phyloP scores from a whole-genome alignment of 2,888 invertebrate genomes.

The Eueremaeus valkanovi region DNA sequence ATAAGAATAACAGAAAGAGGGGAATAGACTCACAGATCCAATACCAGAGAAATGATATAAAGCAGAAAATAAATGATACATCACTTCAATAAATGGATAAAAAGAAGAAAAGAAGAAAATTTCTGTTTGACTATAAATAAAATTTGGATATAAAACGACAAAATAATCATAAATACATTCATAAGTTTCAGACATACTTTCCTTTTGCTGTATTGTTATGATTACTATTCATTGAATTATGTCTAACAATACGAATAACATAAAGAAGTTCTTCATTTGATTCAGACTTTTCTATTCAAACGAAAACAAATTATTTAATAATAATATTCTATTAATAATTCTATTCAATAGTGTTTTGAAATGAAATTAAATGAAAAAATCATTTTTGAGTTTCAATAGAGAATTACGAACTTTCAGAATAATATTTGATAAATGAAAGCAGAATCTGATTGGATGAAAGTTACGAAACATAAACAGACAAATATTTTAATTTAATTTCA shows the following conservation, averaged over 20 bases:
- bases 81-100: constrained; percentile 20
- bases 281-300: background rate
- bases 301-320: background rate
- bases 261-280: background rate
- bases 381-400: too few species aligned
- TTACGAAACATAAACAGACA: too few species aligned
- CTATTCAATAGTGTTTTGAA: too few species aligned
- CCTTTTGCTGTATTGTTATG: background rate
- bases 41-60: constrained; percentile 20
- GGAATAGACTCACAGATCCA: background rate
- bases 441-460: too few species aligned
- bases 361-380: too few species aligned
- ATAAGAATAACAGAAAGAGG: background rate
- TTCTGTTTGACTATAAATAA: background rate
- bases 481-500: too few species aligned
- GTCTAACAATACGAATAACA: background rate
- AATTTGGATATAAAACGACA: background rate
- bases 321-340: too few species aligned
- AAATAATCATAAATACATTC: constrained; percentile 3
- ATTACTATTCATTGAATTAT: background rate
- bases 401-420: too few species aligned
- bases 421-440: too few species aligned
- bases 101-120: background rate
- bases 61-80: constrained; percentile 29
- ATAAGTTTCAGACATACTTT: too few species aligned